Evolutionary conservation across 2,113 vertebrate genomes (phyloP).

Genomic region (Progne subis): DNA sequence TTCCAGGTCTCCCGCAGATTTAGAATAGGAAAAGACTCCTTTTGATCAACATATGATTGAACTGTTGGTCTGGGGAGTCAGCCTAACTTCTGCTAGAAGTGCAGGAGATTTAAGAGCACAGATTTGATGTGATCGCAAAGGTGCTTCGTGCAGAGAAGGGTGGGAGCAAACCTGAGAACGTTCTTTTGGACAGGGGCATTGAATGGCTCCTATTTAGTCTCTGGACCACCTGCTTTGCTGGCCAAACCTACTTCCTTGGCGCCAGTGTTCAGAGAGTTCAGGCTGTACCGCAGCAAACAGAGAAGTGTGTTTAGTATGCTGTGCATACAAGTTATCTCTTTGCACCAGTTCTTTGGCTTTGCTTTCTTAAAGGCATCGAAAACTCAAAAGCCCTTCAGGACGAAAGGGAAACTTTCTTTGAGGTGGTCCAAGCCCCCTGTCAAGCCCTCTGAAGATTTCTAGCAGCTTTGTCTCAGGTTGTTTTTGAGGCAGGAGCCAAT

Average conservation of each 20-base stretch:
- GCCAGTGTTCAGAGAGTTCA: slow-evolving; percentile 55
- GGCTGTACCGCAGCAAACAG: slow-evolving; percentile 67
- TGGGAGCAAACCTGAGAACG: slow-evolving; percentile 15
- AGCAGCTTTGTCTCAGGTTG: slow-evolving; percentile 69
- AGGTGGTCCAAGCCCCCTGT: slow-evolving; percentile 66
- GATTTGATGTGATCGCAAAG: neutral
- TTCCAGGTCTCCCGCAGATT: slow-evolving; percentile 34
- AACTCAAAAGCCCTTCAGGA: slow-evolving; percentile 48
- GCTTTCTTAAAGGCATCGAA: slow-evolving; percentile 11
- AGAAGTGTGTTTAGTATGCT: slow-evolving; percentile 57
- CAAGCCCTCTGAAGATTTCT: slow-evolving; percentile 63
- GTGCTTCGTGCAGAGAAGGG: neutral
- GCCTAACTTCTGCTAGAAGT: neutral
- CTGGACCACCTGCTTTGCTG: slow-evolving; percentile 76
- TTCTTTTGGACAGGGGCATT: slow-evolving; percentile 17
- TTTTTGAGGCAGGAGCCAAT: slow-evolving; percentile 64
- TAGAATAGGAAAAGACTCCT: neutral
- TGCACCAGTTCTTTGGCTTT: slow-evolving; percentile 56
- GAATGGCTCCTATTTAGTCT: slow-evolving; percentile 51
- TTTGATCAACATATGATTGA: neutral
- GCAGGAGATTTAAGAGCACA: neutral
- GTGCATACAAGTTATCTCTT: neutral
- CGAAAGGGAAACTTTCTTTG: slow-evolving; percentile 62
- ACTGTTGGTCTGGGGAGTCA: neutral
- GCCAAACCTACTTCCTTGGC: slow-evolving; percentile 68